These are phyloP conservation scores for Cheilosia vulpina DNA, from an alignment of 2,888 invertebrate species.

Conservation along the genomic window DNA sequence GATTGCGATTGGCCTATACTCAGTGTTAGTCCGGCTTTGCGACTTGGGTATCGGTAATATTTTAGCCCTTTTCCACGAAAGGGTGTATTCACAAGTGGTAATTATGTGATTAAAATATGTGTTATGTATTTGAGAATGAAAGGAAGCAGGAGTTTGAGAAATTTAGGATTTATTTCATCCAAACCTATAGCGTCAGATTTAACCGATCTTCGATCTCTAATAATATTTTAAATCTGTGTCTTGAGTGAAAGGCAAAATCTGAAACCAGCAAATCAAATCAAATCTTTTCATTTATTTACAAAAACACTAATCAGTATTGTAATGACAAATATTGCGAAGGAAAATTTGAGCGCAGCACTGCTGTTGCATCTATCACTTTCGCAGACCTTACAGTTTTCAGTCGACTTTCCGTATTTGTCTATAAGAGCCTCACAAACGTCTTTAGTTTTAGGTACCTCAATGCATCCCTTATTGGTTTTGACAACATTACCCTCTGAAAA, in stretches of 20 bases:
- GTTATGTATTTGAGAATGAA: no score
- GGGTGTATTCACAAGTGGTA: no score
- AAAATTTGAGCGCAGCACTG: constrained; percentile 36
- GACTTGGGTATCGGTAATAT: no score
- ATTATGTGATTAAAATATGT: no score
- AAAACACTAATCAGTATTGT: constrained; percentile 5
- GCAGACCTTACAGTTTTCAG: constrained; percentile 38
- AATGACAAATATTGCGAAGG: constrained; percentile 18
- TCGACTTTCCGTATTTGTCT: not conserved
- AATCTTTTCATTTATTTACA: not conserved
- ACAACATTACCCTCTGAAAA: not conserved
- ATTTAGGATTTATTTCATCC: no score
- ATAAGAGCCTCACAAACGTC: not conserved
- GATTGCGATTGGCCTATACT: no score
- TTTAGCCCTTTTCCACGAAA: no score
- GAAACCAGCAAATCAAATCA: not conserved
- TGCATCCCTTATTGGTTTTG: not conserved
- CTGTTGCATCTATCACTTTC: constrained; percentile 38
- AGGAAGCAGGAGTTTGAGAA: no score
- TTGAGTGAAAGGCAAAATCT: not conserved
- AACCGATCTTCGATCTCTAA: no score
- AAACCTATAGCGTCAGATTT: no score
- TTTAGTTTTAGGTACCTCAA: not conserved
- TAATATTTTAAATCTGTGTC: no score
- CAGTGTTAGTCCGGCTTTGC: no score